Evolutionary conservation across 2,113 vertebrate species (phyloP), one percentile per base, ranked within the genome.

Genomic region (Axis porcinus): DNA sequence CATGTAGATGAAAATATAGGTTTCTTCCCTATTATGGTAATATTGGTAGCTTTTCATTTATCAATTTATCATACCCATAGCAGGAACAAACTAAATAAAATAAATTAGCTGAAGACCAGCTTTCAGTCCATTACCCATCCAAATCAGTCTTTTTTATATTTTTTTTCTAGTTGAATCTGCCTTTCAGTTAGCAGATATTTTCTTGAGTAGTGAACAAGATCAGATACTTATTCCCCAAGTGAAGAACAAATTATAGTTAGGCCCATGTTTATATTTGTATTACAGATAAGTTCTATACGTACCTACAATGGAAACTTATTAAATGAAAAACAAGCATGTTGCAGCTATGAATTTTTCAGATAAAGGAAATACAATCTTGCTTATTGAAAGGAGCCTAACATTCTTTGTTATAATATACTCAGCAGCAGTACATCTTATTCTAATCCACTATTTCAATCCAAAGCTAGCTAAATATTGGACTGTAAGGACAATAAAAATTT

Each of bases 1-100:
- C 58, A 25, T 87, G 3, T 86, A 60, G 47, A 86, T 67, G 19
- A 85, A 94, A 92, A 19, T 81, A 54, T 3, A 45, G 67, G 7
- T 96, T 76, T 91, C 30, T 62, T 93, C 57, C 85, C 17, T 27
- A 30, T 78, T 15, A 43, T 36, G 21, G 60, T 96, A 87, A 60
- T 92, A 74, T 94, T 95, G 23, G 30, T 85, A 87, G 40, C 52
- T 95, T 93, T 88, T 93, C 90, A 45, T 62, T 88, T 82, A 36
- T 97, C 60, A 89, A 74, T 47, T 87, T 21, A 17, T 89, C 62
- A 60, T 54, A 55, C 5, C 6, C 30, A 33, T 67, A 88, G 33
- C 40, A 93, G 67, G 45, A 88, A 95, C 13, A 91, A 91, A 89
- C 6, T 74, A 82, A 64, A 81, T 79, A 86, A 76, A 83, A 89